Conservation (phyloP, 2,888 invertebrate genomes). For the Heteropelma amictum region DNA sequence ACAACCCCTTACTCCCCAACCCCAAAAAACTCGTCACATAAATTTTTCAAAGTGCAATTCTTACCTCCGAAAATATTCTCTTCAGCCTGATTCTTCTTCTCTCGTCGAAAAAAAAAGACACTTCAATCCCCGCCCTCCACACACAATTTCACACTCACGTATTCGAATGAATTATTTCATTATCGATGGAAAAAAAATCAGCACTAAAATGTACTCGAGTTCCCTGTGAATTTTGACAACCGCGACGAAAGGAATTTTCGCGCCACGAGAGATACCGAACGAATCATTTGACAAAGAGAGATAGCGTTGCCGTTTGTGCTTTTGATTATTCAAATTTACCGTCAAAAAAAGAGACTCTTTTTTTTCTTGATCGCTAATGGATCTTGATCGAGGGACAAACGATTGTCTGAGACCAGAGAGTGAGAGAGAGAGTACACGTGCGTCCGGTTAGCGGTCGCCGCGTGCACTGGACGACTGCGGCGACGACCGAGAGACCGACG, state of each 20-base stretch:
- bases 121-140: not conserved
- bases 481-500: constrained; percentile 56
- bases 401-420: not conserved
- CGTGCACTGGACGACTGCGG: constrained; percentile 71
- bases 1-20: too few species aligned
- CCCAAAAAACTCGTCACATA: too few species aligned
- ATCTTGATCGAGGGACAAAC: not conserved
- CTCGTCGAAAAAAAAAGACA: too few species aligned
- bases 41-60: not conserved
- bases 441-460: constrained; percentile 72
- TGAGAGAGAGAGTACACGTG: constrained; percentile 57
- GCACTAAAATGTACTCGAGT: too few species aligned
- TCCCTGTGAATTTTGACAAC: too few species aligned
- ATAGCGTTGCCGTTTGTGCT: too few species aligned
- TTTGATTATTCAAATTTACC: too few species aligned
- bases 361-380: not conserved
- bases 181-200: too few species aligned
- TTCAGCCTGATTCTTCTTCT: not conserved
- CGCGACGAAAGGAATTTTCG: too few species aligned
- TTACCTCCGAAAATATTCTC: not conserved
- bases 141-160: constrained; percentile 14
- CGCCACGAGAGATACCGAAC: too few species aligned
- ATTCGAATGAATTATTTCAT: too few species aligned
- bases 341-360: not conserved
- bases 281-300: too few species aligned